These are phyloP conservation scores for Herpailurus yagouaroundi DNA, from an alignment of 2,113 vertebrate species.

Conservation along the genomic window DNA sequence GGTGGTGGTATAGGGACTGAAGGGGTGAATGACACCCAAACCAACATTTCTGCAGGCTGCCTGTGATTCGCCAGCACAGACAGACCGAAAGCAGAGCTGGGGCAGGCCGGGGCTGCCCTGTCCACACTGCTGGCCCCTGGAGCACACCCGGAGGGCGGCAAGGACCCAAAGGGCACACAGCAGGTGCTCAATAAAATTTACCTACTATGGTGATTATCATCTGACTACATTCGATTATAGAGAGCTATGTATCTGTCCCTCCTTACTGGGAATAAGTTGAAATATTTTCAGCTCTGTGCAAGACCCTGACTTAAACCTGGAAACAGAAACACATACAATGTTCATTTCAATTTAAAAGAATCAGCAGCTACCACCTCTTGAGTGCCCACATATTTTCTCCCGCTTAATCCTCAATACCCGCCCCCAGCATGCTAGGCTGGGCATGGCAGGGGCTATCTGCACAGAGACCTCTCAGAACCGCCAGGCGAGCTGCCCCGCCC, in stretches of 20 bases:
- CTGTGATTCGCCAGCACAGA: neutral
- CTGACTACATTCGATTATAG: neutral
- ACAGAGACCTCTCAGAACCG: neutral
- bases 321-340: neutral
- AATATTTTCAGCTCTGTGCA: neutral
- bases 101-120: neutral
- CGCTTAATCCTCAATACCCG: neutral
- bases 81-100: neutral
- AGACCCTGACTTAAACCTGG: neutral
- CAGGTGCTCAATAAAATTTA: neutral
- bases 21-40: neutral
- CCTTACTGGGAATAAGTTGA: neutral
- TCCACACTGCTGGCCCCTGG: accelerated
- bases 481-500: too few species aligned
- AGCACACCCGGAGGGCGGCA: neutral
- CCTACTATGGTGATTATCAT: neutral
- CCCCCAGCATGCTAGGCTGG: neutral
- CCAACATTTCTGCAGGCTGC: neutral
- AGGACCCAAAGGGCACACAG: neutral
- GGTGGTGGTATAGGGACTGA: neutral
- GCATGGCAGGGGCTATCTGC: neutral
- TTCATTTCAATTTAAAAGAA: neutral
- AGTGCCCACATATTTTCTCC: neutral
- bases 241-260: neutral
- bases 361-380: neutral